Evolutionary conservation across 2,113 vertebrate species (phyloP).

Genomic region (Probosciger aterrimus): DNA sequence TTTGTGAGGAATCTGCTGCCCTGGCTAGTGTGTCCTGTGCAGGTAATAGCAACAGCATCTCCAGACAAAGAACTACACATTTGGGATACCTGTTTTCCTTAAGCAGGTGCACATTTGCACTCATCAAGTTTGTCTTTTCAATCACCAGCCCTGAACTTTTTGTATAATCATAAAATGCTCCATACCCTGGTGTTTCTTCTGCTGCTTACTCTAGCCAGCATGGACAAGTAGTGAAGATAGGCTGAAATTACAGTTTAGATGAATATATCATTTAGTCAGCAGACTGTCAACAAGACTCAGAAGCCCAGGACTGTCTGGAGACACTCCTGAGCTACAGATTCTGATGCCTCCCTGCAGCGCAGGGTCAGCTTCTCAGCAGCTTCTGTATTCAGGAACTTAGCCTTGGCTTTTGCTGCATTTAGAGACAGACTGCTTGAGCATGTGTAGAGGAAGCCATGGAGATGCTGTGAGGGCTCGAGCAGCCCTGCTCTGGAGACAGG

Average conservation of each 20-base stretch:
- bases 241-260: background rate
- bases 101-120: background rate
- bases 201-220: background rate
- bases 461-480: background rate
- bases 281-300: background rate
- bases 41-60: background rate
- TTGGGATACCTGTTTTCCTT: background rate
- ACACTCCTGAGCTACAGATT: background rate
- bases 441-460: background rate
- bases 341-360: background rate
- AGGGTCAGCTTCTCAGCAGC: background rate
- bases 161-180: background rate
- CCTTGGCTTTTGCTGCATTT: background rate
- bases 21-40: background rate
- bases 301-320: background rate
- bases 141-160: rapidly evolving
- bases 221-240: background rate
- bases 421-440: rapidly evolving
- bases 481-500: background rate
- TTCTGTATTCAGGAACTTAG: rapidly evolving
- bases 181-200: background rate
- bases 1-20: background rate
- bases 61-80: background rate
- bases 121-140: background rate
- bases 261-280: background rate